Conservation (phyloP, 1,140 invertebrate genomes). For the Cyphomyrmex costatus region DNA sequence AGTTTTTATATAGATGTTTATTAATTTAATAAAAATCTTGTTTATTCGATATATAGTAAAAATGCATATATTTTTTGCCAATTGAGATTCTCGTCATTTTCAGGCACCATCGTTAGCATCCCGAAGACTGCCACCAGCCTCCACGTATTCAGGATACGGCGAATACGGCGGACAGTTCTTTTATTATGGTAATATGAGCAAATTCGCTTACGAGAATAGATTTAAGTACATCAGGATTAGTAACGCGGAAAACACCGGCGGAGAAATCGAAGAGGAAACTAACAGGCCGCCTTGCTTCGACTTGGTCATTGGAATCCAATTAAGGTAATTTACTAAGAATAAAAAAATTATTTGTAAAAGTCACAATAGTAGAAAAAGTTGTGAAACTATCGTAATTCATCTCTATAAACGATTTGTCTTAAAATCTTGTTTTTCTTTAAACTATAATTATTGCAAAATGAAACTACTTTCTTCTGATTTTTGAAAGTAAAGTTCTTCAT, state of each 20-base stretch:
- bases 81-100: not conserved
- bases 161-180: constrained; percentile 84
- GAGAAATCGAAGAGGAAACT: constrained; percentile 40
- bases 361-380: not conserved
- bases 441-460: not conserved
- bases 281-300: constrained; percentile 69
- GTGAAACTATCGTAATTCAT: not conserved
- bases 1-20: not conserved
- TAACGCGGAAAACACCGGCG: constrained; percentile 51
- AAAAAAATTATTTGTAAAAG: constrained; percentile 4
- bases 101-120: not conserved
- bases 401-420: not conserved
- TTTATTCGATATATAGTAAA: not conserved
- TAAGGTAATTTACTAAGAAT: constrained; percentile 60
- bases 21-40: not conserved
- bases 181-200: constrained; percentile 86
- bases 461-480: not conserved
- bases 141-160: constrained; percentile 84
- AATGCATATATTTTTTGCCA: not conserved
- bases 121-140: constrained; percentile 74
- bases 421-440: not conserved
- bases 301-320: constrained; percentile 78
- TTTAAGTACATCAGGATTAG: constrained; percentile 60
- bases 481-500: not conserved
- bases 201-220: constrained; percentile 81